These are phyloP conservation scores for Diachrysia chrysitis DNA, from an alignment of 2,888 invertebrate species.

Conservation along the genomic window DNA sequence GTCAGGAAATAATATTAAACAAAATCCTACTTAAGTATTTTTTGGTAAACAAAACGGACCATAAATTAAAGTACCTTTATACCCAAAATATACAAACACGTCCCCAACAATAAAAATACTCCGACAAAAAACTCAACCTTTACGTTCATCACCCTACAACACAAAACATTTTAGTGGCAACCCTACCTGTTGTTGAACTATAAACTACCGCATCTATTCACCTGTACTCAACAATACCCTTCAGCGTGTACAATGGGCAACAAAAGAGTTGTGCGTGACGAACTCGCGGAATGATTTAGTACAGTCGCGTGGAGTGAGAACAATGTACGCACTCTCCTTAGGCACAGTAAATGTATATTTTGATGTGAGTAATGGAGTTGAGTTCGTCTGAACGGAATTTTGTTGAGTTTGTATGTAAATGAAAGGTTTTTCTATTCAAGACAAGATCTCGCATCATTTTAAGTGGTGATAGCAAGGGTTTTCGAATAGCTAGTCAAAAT, in stretches of 20 bases:
- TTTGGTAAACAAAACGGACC: conserved; percentile 9
- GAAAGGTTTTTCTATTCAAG: background rate
- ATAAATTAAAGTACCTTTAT: conserved; percentile 37
- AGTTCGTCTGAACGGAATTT: conserved; percentile 30
- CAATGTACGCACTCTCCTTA: conserved; percentile 58
- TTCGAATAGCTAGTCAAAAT: too few relatives aligned
- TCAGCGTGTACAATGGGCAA: conserved; percentile 59
- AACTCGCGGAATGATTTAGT: conserved; percentile 64
- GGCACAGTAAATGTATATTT: conserved; percentile 37
- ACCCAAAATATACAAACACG: conserved; percentile 43
- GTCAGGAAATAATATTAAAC: too few relatives aligned
- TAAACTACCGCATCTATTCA: conserved; percentile 56
- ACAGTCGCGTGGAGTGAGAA: conserved; percentile 58
- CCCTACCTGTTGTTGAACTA: conserved; percentile 51
- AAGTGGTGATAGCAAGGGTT: background rate
- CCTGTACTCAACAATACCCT: conserved; percentile 52
- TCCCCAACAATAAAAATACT: conserved; percentile 40
- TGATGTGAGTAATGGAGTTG: conserved; percentile 47
- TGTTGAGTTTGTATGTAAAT: conserved; percentile 15
- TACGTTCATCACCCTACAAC: conserved; percentile 26
- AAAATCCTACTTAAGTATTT: too few relatives aligned
- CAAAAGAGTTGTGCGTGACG: conserved; percentile 69
- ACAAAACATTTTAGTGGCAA: conserved; percentile 49
- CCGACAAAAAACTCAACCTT: conserved; percentile 46
- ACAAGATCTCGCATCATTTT: background rate